Conservation (phyloP, 2,888 invertebrate species). For the Entomobrya proxima region DNA sequence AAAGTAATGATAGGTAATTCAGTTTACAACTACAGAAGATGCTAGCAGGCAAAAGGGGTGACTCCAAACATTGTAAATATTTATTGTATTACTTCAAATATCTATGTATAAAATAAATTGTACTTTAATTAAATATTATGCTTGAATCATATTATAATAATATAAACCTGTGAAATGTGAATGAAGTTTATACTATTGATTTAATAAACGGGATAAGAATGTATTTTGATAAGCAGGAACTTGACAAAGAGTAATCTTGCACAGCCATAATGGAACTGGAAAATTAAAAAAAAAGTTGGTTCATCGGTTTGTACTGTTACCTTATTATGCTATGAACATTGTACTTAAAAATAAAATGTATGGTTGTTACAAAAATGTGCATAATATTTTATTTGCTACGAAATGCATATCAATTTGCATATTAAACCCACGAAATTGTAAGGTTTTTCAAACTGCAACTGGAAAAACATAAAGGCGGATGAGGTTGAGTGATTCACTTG, state of each 20-base stretch:
- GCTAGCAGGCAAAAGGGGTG: too few relatives aligned
- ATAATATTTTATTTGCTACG: not conserved
- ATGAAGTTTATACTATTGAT: constrained; percentile 17
- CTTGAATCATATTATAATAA: not conserved
- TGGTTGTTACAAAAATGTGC: not conserved
- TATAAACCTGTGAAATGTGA: constrained; percentile 16
- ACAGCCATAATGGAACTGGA: constrained; percentile 61
- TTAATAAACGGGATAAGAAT: constrained; percentile 51
- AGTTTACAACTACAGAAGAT: too few relatives aligned
- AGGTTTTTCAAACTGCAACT: too few relatives aligned
- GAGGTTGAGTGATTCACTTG: too few relatives aligned
- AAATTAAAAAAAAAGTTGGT: constrained; percentile 43
- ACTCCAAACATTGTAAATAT: not conserved
- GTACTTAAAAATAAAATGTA: constrained; percentile 26
- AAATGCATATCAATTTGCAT: too few relatives aligned
- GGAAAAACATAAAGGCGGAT: too few relatives aligned
- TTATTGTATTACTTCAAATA: not conserved
- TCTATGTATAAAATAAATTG: not conserved
- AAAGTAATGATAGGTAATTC: too few relatives aligned
- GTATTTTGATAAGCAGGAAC: constrained; percentile 66
- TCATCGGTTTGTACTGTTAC: constrained; percentile 61
- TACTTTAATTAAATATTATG: constrained; percentile 20
- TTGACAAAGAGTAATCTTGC: constrained; percentile 58
- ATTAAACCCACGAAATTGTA: too few relatives aligned
- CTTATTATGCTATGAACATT: constrained; percentile 34